Conservation (phyloP, 2,113 vertebrate genomes). For the Fukomys damarensis region DNA sequence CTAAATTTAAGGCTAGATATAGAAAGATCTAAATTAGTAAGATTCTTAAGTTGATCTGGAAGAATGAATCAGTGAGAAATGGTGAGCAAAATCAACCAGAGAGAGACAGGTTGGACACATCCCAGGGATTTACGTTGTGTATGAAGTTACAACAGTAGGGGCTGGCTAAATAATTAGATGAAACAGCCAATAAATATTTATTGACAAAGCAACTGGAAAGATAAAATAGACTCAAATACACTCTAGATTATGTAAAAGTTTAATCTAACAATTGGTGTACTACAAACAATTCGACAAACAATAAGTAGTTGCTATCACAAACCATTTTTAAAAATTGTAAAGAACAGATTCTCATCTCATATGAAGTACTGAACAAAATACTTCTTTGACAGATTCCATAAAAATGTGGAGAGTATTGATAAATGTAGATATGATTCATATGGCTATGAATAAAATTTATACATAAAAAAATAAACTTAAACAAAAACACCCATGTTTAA, state of each 20-base stretch:
- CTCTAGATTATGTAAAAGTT: neutral
- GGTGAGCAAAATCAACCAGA: neutral
- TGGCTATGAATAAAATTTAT: neutral
- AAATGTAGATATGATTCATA: neutral
- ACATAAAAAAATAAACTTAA: neutral
- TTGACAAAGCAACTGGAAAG: conserved; percentile 36
- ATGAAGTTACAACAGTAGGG: neutral
- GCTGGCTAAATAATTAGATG: neutral
- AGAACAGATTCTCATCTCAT: neutral
- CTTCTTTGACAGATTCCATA: neutral
- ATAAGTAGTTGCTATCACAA: neutral
- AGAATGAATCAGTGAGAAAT: conserved; percentile 27
- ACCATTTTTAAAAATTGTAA: neutral
- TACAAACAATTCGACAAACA: neutral
- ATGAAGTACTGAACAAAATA: neutral
- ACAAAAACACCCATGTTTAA: neutral
- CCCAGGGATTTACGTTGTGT: neutral
- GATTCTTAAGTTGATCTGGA: neutral
- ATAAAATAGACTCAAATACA: neutral
- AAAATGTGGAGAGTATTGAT: neutral
- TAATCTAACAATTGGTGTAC: neutral
- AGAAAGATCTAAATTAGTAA: neutral
- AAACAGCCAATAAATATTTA: conserved; percentile 16
- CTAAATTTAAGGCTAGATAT: conserved; percentile 14
- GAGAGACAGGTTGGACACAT: neutral